Evolutionary conservation across 1,140 invertebrate genomes (phyloP).

Genomic region (Eriosoma lanigerum): DNA sequence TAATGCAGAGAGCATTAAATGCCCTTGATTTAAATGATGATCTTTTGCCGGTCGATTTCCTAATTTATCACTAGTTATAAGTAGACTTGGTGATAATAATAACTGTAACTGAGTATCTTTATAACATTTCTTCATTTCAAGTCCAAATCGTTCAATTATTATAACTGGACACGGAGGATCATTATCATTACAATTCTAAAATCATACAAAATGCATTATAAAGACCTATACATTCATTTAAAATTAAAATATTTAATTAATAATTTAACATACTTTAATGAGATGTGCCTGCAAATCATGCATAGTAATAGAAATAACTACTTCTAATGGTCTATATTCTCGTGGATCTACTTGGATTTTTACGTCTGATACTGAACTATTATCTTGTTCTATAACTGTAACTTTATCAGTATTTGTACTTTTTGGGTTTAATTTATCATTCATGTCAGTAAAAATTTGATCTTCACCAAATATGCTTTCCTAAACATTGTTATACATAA

Average conservation of each 20-base stretch:
- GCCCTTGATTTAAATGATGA: slow-evolving; percentile 81
- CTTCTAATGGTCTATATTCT: slow-evolving; percentile 83
- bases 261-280: slow-evolving; percentile 65
- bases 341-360: slow-evolving; percentile 76
- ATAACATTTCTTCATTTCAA: slow-evolving; percentile 95
- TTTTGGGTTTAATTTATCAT: slow-evolving; percentile 54
- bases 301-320: slow-evolving; percentile 89
- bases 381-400: slow-evolving; percentile 46
- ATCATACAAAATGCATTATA: neutral
- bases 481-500: slow-evolving; percentile 58
- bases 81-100: slow-evolving; percentile 83
- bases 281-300: slow-evolving; percentile 94
- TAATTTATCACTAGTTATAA: slow-evolving; percentile 75
- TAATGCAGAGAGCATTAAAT: slow-evolving; percentile 84
- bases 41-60: slow-evolving; percentile 62
- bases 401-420: slow-evolving; percentile 52
- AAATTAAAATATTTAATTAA: slow-evolving; percentile 5
- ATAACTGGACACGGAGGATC: slow-evolving; percentile 89
- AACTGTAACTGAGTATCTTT: slow-evolving; percentile 89
- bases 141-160: slow-evolving; percentile 86
- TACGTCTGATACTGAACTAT: slow-evolving; percentile 61
- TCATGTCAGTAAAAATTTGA: slow-evolving; percentile 90
- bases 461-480: slow-evolving; percentile 97
- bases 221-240: neutral
- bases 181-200: slow-evolving; percentile 76